Percentiles rank a stretch among this genome's conserved stretches.
Conservation (phyloP, 2,113 vertebrate genomes). For the Chaenocephalus aceratus region DNA sequence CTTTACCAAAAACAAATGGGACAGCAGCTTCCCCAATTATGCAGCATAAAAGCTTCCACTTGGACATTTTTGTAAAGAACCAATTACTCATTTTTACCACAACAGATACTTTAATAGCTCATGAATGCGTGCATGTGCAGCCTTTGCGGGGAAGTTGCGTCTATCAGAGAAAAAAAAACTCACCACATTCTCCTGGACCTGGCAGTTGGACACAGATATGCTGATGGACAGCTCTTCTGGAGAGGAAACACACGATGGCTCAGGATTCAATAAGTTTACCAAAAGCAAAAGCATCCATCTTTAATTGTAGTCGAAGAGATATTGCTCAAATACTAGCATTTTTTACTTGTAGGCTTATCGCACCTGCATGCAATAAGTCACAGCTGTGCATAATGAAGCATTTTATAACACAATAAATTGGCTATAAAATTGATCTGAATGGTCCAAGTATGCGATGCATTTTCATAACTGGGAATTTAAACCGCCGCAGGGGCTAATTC, state of each 20-base stretch:
- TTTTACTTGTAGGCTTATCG: slow-evolving; percentile 28
- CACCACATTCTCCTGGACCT: slow-evolving; percentile 98
- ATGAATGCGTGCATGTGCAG: slow-evolving; percentile 33
- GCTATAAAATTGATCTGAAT: slow-evolving; percentile 62
- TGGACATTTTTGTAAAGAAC: slow-evolving; percentile 34
- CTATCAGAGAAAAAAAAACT: slow-evolving; percentile 73
- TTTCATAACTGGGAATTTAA: slow-evolving; percentile 55
- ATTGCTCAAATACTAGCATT: slow-evolving; percentile 40
- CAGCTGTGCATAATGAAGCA: slow-evolving; percentile 52
- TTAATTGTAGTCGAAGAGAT: slow-evolving; percentile 18
- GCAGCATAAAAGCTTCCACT: slow-evolving; percentile 7
- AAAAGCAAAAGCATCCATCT: slow-evolving; percentile 31
- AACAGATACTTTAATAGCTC: slow-evolving; percentile 48
- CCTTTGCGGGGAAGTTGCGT: slow-evolving; percentile 55
- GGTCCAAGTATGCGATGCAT: slow-evolving; percentile 59
- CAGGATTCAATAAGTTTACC: slow-evolving; percentile 36
- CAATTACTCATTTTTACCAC: slow-evolving; percentile 50
- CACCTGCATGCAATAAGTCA: slow-evolving; percentile 66
- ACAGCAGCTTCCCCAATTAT: slow-evolving; percentile 53
- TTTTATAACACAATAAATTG: slow-evolving; percentile 69
- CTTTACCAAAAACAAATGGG: background rate
- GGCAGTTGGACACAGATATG: slow-evolving; percentile 97
- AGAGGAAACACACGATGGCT: slow-evolving; percentile 58
- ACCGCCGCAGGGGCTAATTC: slow-evolving; percentile 36
- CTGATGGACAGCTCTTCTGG: slow-evolving; percentile 96